These are phyloP conservation scores for Sphenopsis melanotis DNA, from an alignment of 2,797 vertebrate species.

Conservation along the genomic window DNA sequence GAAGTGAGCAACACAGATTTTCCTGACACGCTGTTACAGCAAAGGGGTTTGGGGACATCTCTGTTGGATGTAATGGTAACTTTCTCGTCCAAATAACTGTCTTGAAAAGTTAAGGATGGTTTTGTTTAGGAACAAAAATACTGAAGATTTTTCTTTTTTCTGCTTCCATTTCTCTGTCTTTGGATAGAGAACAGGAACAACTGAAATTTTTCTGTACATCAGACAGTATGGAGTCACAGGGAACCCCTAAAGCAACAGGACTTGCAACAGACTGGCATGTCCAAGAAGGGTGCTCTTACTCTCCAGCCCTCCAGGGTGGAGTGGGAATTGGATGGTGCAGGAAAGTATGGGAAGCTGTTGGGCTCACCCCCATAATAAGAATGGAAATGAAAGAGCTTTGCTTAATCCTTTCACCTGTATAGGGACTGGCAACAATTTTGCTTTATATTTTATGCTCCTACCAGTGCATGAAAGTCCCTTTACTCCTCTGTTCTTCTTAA, in stretches of 20 bases:
- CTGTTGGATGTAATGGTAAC: not conserved
- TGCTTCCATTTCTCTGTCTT: not conserved
- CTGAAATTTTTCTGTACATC: not conserved
- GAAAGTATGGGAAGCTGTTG: not conserved
- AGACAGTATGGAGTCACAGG: not conserved
- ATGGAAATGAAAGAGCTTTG: not conserved
- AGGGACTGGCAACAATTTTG: not conserved
- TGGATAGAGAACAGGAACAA: not conserved
- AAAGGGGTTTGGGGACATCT: not conserved
- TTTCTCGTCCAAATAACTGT: not conserved
- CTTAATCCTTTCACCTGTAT: not conserved
- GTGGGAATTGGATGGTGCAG: not conserved
- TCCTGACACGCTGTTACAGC: not conserved
- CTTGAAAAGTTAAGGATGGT: not conserved
- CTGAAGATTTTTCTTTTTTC: not conserved
- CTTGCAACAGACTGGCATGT: not conserved
- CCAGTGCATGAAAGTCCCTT: not conserved
- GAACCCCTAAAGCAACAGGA: not conserved
- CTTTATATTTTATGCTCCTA: not conserved
- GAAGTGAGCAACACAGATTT: not conserved
- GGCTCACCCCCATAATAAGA: not conserved
- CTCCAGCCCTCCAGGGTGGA: not conserved
- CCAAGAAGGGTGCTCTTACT: not conserved
- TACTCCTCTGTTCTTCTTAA: not conserved
- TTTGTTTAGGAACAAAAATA: not conserved